Evolutionary conservation across 2,797 vertebrate genomes (phyloP).

Genomic region (Cirrhinus molitorella): DNA sequence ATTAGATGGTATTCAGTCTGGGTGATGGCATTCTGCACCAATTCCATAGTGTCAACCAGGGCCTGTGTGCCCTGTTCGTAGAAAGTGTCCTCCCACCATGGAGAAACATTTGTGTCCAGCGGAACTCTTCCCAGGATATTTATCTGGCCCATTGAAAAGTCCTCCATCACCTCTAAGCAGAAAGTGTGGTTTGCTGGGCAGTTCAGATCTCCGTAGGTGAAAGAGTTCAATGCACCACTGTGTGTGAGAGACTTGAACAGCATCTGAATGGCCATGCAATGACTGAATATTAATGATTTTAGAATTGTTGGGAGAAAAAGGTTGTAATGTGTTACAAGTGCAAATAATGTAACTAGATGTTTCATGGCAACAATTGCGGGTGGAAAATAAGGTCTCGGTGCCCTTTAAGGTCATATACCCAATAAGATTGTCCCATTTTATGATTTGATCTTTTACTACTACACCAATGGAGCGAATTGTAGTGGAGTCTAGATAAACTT

Average conservation of each 20-base stretch:
- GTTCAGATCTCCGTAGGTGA: not conserved
- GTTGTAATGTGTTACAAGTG: too few relatives aligned
- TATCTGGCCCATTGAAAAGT: constrained; percentile 11
- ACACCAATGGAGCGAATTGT: not conserved
- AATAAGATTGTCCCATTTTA: not conserved
- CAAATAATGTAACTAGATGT: too few relatives aligned
- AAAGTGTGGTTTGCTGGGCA: constrained; percentile 32
- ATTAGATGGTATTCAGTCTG: not conserved
- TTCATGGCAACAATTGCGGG: too few relatives aligned
- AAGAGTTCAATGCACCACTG: not conserved
- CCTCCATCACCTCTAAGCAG: constrained; percentile 13
- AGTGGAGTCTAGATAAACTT: not conserved
- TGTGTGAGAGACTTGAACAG: too few relatives aligned
- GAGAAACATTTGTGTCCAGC: not conserved
- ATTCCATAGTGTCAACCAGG: not conserved
- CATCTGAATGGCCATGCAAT: too few relatives aligned
- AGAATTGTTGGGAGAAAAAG: too few relatives aligned
- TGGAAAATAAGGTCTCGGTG: too few relatives aligned
- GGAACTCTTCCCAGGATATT: not conserved
- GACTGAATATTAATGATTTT: too few relatives aligned
- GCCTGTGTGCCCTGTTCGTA: not conserved
- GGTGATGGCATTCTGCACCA: not conserved
- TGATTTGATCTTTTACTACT: not conserved
- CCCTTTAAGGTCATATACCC: too few relatives aligned
- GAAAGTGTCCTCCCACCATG: not conserved